phyloP scores from a whole-genome alignment of 2,113 vertebrate species.

The Haemorhous mexicanus region DNA sequence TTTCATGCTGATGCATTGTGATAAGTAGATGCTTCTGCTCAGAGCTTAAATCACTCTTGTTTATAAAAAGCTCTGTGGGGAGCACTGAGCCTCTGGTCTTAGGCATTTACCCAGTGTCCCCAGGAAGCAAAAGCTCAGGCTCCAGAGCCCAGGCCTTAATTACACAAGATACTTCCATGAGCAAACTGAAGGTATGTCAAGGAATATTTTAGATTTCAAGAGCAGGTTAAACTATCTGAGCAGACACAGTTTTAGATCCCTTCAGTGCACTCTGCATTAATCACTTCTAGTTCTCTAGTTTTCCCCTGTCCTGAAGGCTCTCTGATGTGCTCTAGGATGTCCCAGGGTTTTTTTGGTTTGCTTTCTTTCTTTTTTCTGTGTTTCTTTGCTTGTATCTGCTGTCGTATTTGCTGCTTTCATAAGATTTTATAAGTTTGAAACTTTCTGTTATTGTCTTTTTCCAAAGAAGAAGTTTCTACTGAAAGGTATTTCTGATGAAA shows the following conservation, averaged over 20 bases:
- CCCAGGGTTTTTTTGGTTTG: not conserved
- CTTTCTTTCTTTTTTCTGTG: not conserved
- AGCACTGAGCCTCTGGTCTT: not conserved
- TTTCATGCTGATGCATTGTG: not conserved
- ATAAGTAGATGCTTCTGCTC: not conserved
- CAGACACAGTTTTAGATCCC: not conserved
- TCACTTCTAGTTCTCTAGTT: not conserved
- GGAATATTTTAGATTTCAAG: constrained; percentile 30
- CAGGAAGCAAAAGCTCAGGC: not conserved
- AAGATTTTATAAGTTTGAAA: not conserved
- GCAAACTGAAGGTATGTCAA: constrained; percentile 13
- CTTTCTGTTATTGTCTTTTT: not conserved
- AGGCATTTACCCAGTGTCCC: not conserved
- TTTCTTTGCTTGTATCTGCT: not conserved
- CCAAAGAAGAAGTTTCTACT: not conserved
- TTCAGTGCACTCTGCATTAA: not conserved
- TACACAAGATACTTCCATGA: not conserved
- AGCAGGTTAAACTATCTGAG: not conserved
- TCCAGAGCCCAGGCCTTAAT: not conserved
- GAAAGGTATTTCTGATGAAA: not conserved
- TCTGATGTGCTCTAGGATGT: not conserved
- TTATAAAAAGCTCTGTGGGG: not conserved
- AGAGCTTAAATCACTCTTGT: not conserved
- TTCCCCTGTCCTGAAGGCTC: not conserved
- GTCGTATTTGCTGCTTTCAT: not conserved